Conservation (phyloP, 2,888 invertebrate genomes). For the Endomychus coccineus region DNA sequence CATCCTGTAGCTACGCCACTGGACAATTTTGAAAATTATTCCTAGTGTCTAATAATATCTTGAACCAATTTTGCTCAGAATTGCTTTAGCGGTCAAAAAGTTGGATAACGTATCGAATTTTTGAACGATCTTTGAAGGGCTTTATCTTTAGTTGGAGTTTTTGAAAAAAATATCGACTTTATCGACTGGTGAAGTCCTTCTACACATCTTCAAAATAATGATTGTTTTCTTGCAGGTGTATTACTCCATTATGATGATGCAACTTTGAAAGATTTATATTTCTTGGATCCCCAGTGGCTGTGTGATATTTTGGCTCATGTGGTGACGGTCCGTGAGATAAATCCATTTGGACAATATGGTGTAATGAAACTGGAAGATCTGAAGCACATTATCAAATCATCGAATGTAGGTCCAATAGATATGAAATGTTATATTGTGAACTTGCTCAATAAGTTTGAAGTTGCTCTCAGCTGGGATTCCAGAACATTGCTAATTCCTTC, state of each 20-base stretch:
- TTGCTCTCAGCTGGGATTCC: slow-evolving; percentile 93
- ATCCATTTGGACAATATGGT: slow-evolving; percentile 86
- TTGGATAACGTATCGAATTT: too few relatives aligned
- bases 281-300: slow-evolving; percentile 96
- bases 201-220: too few relatives aligned
- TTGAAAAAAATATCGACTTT: too few relatives aligned
- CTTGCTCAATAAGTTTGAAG: slow-evolving; percentile 92
- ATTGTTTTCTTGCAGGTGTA: slow-evolving; percentile 54
- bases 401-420: slow-evolving; percentile 63
- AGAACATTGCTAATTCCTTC: slow-evolving; percentile 87
- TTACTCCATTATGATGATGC: slow-evolving; percentile 92
- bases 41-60: too few relatives aligned
- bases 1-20: too few relatives aligned
- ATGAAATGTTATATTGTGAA: slow-evolving; percentile 78
- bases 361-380: slow-evolving; percentile 92
- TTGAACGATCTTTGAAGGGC: too few relatives aligned
- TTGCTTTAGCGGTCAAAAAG: too few relatives aligned
- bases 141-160: too few relatives aligned
- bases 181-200: too few relatives aligned
- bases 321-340: slow-evolving; percentile 93
- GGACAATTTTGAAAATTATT: too few relatives aligned
- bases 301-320: slow-evolving; percentile 97
- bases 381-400: slow-evolving; percentile 86
- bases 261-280: slow-evolving; percentile 88
- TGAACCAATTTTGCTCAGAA: too few relatives aligned